Evolutionary conservation across 2,797 vertebrate genomes (phyloP).

Genomic region (Prunella strophiata): DNA sequence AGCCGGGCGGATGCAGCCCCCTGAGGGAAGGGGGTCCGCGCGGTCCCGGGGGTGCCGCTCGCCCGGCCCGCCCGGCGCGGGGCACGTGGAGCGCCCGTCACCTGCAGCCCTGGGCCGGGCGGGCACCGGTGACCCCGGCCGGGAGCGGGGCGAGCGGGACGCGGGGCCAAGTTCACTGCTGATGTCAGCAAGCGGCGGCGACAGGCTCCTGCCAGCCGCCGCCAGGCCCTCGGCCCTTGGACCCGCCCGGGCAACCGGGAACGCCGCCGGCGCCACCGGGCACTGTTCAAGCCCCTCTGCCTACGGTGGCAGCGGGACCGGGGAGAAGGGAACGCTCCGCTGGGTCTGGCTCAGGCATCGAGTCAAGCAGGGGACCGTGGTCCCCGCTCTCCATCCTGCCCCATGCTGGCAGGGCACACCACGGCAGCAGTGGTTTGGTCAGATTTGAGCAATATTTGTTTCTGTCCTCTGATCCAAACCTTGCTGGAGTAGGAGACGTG

Average conservation of each 20-base stretch:
- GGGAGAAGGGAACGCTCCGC: not conserved
- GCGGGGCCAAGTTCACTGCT: slow-evolving; percentile 36
- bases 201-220: not conserved
- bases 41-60: not conserved
- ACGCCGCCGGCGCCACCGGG: not conserved
- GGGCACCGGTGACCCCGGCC: not conserved
- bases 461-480: not conserved
- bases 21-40: not conserved
- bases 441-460: not conserved
- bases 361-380: no score
- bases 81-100: not conserved
- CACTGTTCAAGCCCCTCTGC: not conserved
- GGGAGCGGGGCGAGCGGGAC: not conserved
- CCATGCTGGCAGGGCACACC: not conserved
- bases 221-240: not conserved
- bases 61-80: not conserved
- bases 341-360: rapidly evolving
- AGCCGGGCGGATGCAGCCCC: not conserved
- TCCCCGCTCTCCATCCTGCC: not conserved
- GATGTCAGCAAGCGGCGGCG: not conserved
- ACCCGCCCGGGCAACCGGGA: not conserved
- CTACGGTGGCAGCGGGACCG: rapidly evolving
- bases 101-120: not conserved
- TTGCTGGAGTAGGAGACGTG: not conserved
- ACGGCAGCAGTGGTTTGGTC: not conserved